These are phyloP conservation scores for Neotragus moschatus DNA, from an alignment of 2,113 vertebrate species.

Conservation along the genomic window DNA sequence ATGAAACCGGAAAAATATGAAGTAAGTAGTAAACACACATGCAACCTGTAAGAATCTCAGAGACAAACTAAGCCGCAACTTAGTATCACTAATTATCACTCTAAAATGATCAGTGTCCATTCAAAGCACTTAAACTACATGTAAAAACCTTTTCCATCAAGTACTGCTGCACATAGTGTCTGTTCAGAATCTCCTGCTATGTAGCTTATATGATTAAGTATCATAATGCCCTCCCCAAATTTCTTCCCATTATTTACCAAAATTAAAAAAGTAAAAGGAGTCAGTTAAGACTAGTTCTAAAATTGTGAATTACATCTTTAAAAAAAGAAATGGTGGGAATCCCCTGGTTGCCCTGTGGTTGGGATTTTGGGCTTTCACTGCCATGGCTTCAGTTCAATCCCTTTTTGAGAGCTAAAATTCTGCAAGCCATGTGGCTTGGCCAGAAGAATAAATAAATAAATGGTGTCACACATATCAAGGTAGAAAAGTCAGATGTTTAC, in stretches of 20 bases:
- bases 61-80: neutral
- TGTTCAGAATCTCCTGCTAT: neutral
- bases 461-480: neutral
- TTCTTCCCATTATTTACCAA: neutral
- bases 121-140: neutral
- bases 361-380: neutral
- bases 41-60: neutral
- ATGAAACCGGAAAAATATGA: neutral
- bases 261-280: neutral
- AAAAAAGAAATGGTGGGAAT: neutral
- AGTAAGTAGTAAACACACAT: neutral
- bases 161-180: neutral
- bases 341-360: neutral
- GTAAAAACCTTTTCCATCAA: neutral
- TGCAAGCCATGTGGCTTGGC: neutral
- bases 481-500: neutral
- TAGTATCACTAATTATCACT: neutral
- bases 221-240: neutral
- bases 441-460: neutral
- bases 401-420: neutral
- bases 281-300: neutral
- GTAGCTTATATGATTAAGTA: neutral
- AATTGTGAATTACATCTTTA: neutral
- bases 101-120: neutral
- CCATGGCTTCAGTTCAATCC: neutral